Base-by-base conservation (phyloP, 2,888 invertebrate genomes). In the Lissonota sp. region DNA sequence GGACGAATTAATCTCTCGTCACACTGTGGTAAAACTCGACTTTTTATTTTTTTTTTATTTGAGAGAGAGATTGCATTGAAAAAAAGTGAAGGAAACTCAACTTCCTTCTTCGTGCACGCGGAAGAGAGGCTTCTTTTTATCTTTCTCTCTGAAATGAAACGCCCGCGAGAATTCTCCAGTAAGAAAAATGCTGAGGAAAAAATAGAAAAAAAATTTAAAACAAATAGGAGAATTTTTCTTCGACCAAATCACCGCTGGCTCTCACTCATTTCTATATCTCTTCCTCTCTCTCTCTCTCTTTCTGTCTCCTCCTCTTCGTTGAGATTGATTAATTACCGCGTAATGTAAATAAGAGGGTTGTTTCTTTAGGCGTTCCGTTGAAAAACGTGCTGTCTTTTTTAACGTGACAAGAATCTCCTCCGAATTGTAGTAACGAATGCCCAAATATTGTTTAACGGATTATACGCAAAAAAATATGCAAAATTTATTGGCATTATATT, bases 311-410 rank as follows among this genome's bases (percentile, higher is more conserved):
- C 44, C 53, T 53, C 8, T 69, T 57, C 53, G 58, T 73, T 69
- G 82, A 80, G 84, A 85, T 81, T 89, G 89, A 90, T 88, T 89
- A 88, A 90, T 90, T 83, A 84, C 84, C 73, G 46, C 71, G 82
- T 82, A 86, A 88, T 88, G 85, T 85, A 84, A 85, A 87, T 78
- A 83, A 80, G 73, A 74, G 73, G 82, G 83, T 84, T 87, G 88
- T 89, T 89, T 87, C 86, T 84, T 88, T 85, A 88, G 88, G 87
- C 82, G 75, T 62, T 84, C 67, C 78, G 80, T 80, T 80, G 87
- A 88, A 88, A 88, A 85, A 87, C 78, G 72, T 66, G 73, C 78
- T 80, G 63, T 7, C 69, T 51, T 70, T n/a, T 55, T 26, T 26
- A 26, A 2, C 1, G 26, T 3, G 3, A 3, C 26, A 26, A 26